Conservation (phyloP, 2,113 vertebrate species). For the Hemiprocne comata region DNA sequence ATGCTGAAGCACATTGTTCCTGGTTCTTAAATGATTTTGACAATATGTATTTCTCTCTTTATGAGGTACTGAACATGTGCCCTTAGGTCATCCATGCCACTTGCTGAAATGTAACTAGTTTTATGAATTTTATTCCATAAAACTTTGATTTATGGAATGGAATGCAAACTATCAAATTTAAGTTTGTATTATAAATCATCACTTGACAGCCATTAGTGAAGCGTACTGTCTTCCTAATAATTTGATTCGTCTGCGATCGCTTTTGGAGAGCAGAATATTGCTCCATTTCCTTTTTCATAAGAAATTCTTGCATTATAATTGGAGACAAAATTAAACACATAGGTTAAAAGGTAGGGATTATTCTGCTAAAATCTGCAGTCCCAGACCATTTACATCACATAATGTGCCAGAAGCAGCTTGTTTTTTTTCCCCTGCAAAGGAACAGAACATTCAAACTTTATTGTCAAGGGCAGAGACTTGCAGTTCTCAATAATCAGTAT, state of each 20-base stretch:
- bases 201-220: neutral
- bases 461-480: neutral
- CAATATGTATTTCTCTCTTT: neutral
- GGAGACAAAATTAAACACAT: neutral
- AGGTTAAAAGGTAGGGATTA: neutral
- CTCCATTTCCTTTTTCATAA: neutral
- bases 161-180: neutral
- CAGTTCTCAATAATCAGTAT: neutral
- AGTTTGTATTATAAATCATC: neutral
- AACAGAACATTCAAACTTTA: neutral
- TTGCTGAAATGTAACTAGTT: neutral
- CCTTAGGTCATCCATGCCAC: neutral
- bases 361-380: neutral
- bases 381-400: neutral
- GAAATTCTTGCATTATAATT: neutral
- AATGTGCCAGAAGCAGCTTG: neutral
- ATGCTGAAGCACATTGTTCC: neutral
- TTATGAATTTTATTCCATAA: neutral
- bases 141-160: neutral
- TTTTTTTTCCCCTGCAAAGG: neutral
- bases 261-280: neutral
- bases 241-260: neutral
- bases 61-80: neutral
- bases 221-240: neutral
- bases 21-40: neutral